These are phyloP conservation scores for Clarias pachynema DNA, from an alignment of 2,797 vertebrate species.

Conservation along the genomic window DNA sequence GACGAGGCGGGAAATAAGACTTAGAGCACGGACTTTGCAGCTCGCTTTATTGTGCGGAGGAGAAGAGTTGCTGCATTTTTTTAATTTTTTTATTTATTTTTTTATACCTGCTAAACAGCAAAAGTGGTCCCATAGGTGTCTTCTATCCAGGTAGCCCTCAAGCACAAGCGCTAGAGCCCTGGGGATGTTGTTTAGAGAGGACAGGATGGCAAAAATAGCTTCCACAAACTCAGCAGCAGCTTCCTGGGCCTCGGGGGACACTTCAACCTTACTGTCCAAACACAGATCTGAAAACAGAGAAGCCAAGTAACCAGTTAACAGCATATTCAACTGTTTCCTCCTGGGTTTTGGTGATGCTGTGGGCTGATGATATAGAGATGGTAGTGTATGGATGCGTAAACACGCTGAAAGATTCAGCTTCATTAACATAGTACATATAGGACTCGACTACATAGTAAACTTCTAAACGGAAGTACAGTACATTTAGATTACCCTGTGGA, in stretches of 20 bases:
- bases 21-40: background rate
- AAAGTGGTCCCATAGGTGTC: conserved; percentile 84
- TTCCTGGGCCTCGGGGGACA: conserved; percentile 58
- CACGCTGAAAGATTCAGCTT: background rate
- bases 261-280: conserved; percentile 56
- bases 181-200: conserved; percentile 79
- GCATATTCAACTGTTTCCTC: conserved; percentile 38
- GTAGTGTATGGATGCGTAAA: background rate
- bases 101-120: conserved; percentile 85
- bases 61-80: background rate
- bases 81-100: background rate
- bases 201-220: conserved; percentile 82
- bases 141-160: conserved; percentile 84
- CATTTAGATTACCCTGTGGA: background rate
- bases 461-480: background rate
- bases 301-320: conserved; percentile 33
- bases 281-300: conserved; percentile 67
- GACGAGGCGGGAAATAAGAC: conserved; percentile 17
- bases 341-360: background rate
- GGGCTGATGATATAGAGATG: background rate
- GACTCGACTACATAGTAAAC: background rate
- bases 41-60: conserved; percentile 14
- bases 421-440: conserved; percentile 14
- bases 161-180: conserved; percentile 83
- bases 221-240: conserved; percentile 74